These are phyloP conservation scores for Channa striata DNA, from an alignment of 2,797 vertebrate genomes.

Conservation along the genomic window DNA sequence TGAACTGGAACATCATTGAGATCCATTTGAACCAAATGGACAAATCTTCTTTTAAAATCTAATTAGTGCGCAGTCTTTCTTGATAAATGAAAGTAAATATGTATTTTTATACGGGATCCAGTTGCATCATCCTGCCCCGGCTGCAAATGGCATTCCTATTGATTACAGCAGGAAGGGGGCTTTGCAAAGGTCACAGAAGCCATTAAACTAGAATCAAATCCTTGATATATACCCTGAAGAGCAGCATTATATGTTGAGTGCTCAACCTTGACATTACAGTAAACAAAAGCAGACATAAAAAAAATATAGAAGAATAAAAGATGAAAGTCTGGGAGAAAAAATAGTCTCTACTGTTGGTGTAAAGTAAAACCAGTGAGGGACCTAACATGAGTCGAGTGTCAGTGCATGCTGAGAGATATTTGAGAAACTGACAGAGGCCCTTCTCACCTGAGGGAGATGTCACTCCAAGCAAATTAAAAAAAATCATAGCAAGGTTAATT, in stretches of 20 bases:
- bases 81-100: constrained; percentile 54
- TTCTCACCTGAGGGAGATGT: constrained; percentile 75
- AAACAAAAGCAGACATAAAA: constrained; percentile 36
- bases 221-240: constrained; percentile 57
- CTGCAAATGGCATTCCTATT: constrained; percentile 72
- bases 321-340: constrained; percentile 2
- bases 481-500: constrained; percentile 85
- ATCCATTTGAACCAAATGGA: constrained; percentile 40
- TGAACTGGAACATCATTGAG: constrained; percentile 17
- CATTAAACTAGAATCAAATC: constrained; percentile 63
- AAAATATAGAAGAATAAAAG: constrained; percentile 8
- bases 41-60: constrained; percentile 38
- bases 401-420: constrained; percentile 54
- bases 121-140: constrained; percentile 59
- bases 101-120: constrained; percentile 45
- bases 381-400: constrained; percentile 24
- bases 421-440: constrained; percentile 57
- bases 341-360: constrained; percentile 23
- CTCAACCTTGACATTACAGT: constrained; percentile 40
- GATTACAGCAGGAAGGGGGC: constrained; percentile 66
- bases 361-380: constrained; percentile 36
- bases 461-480: constrained; percentile 83
- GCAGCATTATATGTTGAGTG: constrained; percentile 39
- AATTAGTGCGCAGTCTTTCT: constrained; percentile 45
- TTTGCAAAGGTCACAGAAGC: constrained; percentile 66